These are phyloP conservation scores for Paratilapia polleni DNA, from an alignment of 2,113 vertebrate species.

Conservation along the genomic window DNA sequence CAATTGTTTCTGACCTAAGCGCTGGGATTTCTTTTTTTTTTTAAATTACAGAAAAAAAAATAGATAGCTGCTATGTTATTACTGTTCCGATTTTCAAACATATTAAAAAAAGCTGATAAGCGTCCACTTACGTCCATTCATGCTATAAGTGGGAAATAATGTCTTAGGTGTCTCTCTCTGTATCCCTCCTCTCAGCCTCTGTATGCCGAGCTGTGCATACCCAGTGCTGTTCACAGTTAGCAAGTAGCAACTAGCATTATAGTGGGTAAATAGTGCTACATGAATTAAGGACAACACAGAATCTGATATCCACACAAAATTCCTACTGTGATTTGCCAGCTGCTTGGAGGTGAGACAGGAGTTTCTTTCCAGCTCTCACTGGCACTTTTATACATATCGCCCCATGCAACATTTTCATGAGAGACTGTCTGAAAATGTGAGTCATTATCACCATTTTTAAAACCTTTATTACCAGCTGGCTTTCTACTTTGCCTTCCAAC, in stretches of 20 bases:
- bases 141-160: neutral
- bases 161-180: neutral
- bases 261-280: neutral
- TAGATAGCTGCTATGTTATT: neutral
- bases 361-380: neutral
- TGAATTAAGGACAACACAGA: neutral
- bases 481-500: neutral
- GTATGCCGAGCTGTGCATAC: neutral
- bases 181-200: neutral
- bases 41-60: neutral
- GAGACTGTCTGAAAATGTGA: neutral
- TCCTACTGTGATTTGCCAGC: neutral
- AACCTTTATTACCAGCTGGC: neutral
- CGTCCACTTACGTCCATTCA: neutral
- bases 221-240: neutral
- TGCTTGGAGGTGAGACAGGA: neutral
- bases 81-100: neutral
- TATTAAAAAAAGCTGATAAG: neutral
- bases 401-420: neutral
- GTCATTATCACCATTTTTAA: neutral
- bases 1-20: neutral
- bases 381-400: neutral
- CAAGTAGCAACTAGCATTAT: neutral
- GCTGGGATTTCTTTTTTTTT: neutral
- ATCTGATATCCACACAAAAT: neutral